Evolutionary conservation across 2,888 invertebrate species (phyloP), one percentile per base, ranked within the genome.

Genomic region (Lissocephala sabroskyi): DNA sequence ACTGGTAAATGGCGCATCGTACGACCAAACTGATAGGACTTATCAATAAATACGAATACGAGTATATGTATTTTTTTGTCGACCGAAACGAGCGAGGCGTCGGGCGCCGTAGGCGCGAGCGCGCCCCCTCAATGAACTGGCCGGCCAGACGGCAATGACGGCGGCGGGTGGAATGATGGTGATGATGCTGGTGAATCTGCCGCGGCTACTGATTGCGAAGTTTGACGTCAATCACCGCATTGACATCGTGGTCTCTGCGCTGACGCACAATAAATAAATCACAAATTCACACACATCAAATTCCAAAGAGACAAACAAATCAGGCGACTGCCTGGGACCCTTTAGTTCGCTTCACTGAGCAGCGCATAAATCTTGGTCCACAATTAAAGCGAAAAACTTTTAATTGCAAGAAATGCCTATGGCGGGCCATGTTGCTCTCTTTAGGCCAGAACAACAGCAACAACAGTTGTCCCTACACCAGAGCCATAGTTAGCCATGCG

Each of bases 231-330:
- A 67, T 62, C 65, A 57, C 64, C 62, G 62, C 60, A 49, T 45
- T 63, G 61, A 61, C 65, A 65, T 64, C 70, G 63, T 75, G 68
- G 65, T n/a, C n/a, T n/a, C n/a, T n/a, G n/a, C 66, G 71, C 60
- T 54, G 62, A 36, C 26, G 47, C 37, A n/a, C n/a, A n/a, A n/a
- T n/a, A n/a, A n/a, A n/a, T n/a, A n/a, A n/a, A n/a, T n/a, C 44
- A 19, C 56, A 75, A 68, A 68, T 67, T 73, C 67, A 70, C 79
- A 61, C 65, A 68, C 64, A 68, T 50, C 51, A 46, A 50, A 53
- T 49, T 49, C 7, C 44, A 51, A 26, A 40, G 28, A 39, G 18
- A 2, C n/a, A 29, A 33, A 45, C 33, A 52, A 49, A 41, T 46
- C 48, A 37, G 33, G 32, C 49, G 43, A 43, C 35, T 56, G 45